Base-by-base conservation (phyloP, 2,113 vertebrate species). In the Zosterops borbonicus region DNA sequence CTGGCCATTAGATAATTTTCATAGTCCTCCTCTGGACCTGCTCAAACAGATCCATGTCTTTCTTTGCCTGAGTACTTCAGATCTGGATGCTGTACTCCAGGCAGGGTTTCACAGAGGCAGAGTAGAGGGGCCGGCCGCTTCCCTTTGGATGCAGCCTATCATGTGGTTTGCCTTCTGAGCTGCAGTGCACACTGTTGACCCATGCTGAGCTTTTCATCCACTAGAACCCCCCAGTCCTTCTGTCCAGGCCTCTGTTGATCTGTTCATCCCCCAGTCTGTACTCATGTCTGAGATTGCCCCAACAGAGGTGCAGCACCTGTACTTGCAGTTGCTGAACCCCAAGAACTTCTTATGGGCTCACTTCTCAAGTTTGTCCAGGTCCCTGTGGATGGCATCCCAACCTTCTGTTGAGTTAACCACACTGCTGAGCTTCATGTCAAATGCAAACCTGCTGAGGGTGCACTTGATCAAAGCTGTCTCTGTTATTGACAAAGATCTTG, bases 161-260 rank as follows among this genome's bases (percentile, higher is more conserved):
- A 25, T 60, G 23, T 14, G 21, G 9, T 35, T 60, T 46, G 16
- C 24, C 47, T n/a, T 68, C 39, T 41, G 39, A 19, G 24, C n/a
- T 60, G 46, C 17, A 35, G 17, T 31, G 20, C 9, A 16, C 28
- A 3, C 18, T 33, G 18, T 9, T 20, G 52, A 65, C 7, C 33
- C 20, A 25, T 10, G 11, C 6, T 28, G 13, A 60, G 20, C 10
- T 82, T 59, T 52, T n/a, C 9, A 20, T 14, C 6, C 28, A 12
- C 19, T 21, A 6, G 15, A 60, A 39, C 0, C 6, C 2, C 12
- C 7, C 11, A 53, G n/a, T 18, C 11, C 29, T 50, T 78, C 41
- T 31, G 24, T 47, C 5, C 0, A 0, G 47, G 24, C 11, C 0
- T 0, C 11, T 75, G 13, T 29, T 20, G 3, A 25, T 25, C 33